These are phyloP conservation scores for Drosophila paucipuncta DNA, from an alignment of 2,888 invertebrate species.

Conservation along the genomic window DNA sequence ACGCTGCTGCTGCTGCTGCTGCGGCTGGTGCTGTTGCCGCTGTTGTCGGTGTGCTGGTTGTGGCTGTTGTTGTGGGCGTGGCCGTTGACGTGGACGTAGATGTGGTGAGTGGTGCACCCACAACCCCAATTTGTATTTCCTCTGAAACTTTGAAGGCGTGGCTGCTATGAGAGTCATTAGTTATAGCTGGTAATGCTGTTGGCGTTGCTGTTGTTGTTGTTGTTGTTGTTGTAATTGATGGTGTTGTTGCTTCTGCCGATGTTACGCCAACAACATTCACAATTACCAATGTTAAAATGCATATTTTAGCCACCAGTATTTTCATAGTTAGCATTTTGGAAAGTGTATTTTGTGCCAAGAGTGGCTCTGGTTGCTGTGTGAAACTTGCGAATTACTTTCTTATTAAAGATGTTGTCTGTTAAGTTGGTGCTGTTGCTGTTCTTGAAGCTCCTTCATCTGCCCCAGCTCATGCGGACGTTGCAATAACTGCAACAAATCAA, in stretches of 20 bases:
- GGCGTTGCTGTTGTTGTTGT: constrained; percentile 19
- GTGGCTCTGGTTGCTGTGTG: constrained; percentile 15
- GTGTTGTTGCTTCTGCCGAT: constrained; percentile 32
- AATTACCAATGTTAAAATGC: constrained; percentile 76
- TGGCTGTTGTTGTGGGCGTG: constrained; percentile 74
- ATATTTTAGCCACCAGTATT: constrained; percentile 60
- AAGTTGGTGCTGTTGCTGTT: neutral
- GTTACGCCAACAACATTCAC: constrained; percentile 53
- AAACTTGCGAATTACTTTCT: constrained; percentile 15
- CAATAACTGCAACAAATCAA: constrained; percentile 15
- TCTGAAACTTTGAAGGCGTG: constrained; percentile 53
- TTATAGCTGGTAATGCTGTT: constrained; percentile 39
- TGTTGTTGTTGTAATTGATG: constrained; percentile 34
- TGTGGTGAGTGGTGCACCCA: constrained; percentile 17
- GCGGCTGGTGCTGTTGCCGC: constrained; percentile 23
- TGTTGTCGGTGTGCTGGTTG: constrained; percentile 71
- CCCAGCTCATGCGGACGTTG: constrained; percentile 18
- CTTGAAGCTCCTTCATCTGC: constrained; percentile 26
- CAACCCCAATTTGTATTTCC: constrained; percentile 51
- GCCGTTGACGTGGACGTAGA: constrained; percentile 67
- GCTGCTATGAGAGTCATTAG: constrained; percentile 61
- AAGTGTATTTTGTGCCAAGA: constrained; percentile 19
- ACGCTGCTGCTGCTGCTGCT: constrained; percentile 32
- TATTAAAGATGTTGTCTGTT: constrained; percentile 11
- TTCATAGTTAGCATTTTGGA: constrained; percentile 68